phyloP scores from a whole-genome alignment of 2,113 vertebrate species.

The Zosterops borbonicus region DNA sequence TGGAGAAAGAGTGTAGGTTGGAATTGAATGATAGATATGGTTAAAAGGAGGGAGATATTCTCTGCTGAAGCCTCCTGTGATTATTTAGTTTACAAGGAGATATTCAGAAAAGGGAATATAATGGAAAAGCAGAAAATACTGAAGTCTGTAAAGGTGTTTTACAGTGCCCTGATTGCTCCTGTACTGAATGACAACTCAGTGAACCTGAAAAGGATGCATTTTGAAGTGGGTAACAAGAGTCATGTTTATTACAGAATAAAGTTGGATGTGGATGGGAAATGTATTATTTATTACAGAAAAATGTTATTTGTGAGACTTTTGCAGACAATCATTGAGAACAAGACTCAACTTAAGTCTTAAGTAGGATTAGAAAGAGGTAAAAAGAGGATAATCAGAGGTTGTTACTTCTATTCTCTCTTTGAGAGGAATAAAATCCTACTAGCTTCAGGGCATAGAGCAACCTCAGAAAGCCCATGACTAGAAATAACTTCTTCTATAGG shows the following conservation, averaged over 20 bases:
- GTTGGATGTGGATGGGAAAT: background rate
- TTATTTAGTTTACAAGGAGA: background rate
- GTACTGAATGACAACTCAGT: background rate
- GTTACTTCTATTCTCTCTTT: constrained; percentile 1
- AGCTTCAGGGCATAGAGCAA: background rate
- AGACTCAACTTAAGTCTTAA: background rate
- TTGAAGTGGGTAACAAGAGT: background rate
- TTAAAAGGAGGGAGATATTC: background rate
- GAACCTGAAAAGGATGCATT: background rate
- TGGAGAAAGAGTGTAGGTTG: background rate
- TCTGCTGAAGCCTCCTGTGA: background rate
- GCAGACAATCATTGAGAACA: background rate
- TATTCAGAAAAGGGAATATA: background rate
- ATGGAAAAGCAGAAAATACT: background rate
- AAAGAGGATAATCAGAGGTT: background rate
- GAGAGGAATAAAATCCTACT: background rate
- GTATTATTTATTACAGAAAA: background rate
- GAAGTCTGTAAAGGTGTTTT: background rate
- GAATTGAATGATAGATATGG: background rate
- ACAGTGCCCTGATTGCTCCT: background rate
- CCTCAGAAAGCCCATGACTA: background rate
- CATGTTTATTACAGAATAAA: background rate
- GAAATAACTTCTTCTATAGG: background rate
- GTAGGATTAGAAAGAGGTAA: background rate
- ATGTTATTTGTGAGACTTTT: background rate